Percentiles rank a stretch among this genome's conserved stretches.
These are phyloP conservation scores for Sinella curviseta DNA, from an alignment of 1,140 invertebrate species.

Conservation along the genomic window DNA sequence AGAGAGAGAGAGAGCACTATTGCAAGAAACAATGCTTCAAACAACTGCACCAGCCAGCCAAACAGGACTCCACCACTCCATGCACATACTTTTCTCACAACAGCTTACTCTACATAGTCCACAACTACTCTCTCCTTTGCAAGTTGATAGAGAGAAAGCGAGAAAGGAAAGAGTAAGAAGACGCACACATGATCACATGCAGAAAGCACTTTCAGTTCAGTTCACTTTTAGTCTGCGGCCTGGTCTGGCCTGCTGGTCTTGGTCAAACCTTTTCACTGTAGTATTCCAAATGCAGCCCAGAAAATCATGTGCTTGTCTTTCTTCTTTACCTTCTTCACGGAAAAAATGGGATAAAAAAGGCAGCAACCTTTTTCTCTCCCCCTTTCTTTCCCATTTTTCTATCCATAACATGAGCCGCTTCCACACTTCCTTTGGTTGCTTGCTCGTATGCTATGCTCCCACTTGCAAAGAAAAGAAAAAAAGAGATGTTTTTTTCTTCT, in stretches of 20 bases:
- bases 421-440: too few species aligned
- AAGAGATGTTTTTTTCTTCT: too few species aligned
- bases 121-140: too few species aligned
- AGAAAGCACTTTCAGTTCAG: slow-evolving; percentile 17
- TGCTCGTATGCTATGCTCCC: too few species aligned
- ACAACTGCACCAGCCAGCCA: too few species aligned
- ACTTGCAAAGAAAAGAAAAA: not conserved
- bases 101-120: too few species aligned
- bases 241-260: not conserved
- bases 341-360: slow-evolving; percentile 3
- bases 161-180: not conserved
- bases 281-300: too few species aligned
- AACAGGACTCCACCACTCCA: too few species aligned
- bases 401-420: not conserved
- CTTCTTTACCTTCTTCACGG: not conserved
- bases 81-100: too few species aligned
- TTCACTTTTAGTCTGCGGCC: slow-evolving; percentile 11
- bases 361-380: too few species aligned
- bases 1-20: not conserved
- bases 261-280: not conserved
- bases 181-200: not conserved
- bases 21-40: not conserved
- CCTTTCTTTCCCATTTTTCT: too few species aligned
- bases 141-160: too few species aligned
- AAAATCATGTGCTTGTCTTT: not conserved